phyloP scores from a whole-genome alignment of 2,113 vertebrate species.

The Gadus macrocephalus region DNA sequence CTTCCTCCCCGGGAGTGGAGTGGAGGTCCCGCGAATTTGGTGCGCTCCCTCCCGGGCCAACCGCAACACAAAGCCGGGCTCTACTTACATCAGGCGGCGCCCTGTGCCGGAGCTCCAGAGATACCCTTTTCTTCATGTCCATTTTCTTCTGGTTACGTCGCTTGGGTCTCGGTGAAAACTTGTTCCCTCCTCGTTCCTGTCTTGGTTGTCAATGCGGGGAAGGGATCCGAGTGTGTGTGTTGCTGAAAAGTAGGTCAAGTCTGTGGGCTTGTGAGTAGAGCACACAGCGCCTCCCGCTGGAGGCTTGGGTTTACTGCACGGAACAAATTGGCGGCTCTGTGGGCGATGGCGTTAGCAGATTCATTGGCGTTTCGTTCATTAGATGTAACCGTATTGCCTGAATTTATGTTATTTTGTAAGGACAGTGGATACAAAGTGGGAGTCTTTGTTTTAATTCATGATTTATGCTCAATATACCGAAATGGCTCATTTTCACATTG shows the following conservation, averaged over 20 bases:
- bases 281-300: conserved; percentile 33
- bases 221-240: conserved; percentile 15
- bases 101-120: conserved; percentile 65
- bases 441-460: too few species aligned
- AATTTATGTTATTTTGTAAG: too few species aligned
- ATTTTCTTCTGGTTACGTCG: conserved; percentile 37
- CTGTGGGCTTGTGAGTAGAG: conserved; percentile 42
- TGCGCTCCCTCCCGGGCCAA: conserved; percentile 4
- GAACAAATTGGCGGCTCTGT: not conserved
- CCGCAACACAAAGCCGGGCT: not conserved
- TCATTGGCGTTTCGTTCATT: not conserved
- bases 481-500: too few species aligned
- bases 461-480: too few species aligned
- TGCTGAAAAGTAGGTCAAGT: conserved; percentile 52
- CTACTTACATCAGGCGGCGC: conserved; percentile 65
- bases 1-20: conserved; percentile 11
- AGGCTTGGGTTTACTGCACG: not conserved
- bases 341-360: not conserved
- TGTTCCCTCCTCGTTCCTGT: conserved; percentile 35
- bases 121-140: conserved; percentile 70
- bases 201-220: conserved; percentile 50
- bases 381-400: too few species aligned
- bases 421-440: too few species aligned
- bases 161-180: conserved; percentile 18
- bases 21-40: too few species aligned